phyloP scores from a whole-genome alignment of 2,888 invertebrate species.

The Achlya flavicornis region DNA sequence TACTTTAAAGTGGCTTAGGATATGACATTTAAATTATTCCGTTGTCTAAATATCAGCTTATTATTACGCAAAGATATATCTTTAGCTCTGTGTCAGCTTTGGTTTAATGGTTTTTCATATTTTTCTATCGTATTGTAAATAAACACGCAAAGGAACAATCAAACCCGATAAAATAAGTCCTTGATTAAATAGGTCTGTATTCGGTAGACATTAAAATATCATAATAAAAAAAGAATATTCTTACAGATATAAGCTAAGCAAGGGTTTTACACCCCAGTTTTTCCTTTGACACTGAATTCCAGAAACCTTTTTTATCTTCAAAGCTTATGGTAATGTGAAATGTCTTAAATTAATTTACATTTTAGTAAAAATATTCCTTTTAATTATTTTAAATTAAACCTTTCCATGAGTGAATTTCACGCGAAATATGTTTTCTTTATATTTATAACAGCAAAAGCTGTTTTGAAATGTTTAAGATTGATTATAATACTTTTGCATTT shows the following conservation, averaged over 20 bases:
- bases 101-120: too few species aligned
- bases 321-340: conserved; percentile 50
- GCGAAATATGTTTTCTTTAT: background rate
- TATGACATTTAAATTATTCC: too few species aligned
- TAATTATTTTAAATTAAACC: conserved; percentile 23
- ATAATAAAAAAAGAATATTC: background rate
- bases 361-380: conserved; percentile 33
- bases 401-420: background rate
- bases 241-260: conserved; percentile 5
- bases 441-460: background rate
- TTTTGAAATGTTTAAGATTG: background rate
- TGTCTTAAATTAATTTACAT: conserved; percentile 45
- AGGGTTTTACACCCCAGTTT: conserved; percentile 40
- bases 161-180: background rate
- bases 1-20: too few species aligned
- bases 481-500: too few species aligned
- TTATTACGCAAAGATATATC: too few species aligned
- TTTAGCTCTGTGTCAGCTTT: too few species aligned
- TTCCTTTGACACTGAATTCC: conserved; percentile 42
- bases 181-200: background rate
- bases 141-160: too few species aligned
- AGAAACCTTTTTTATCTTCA: conserved; percentile 42
- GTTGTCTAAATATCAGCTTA: too few species aligned
- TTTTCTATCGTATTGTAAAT: too few species aligned
- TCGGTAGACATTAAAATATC: background rate